phyloP scores from a whole-genome alignment of 2,797 vertebrate species.

The Chelonia mydas region DNA sequence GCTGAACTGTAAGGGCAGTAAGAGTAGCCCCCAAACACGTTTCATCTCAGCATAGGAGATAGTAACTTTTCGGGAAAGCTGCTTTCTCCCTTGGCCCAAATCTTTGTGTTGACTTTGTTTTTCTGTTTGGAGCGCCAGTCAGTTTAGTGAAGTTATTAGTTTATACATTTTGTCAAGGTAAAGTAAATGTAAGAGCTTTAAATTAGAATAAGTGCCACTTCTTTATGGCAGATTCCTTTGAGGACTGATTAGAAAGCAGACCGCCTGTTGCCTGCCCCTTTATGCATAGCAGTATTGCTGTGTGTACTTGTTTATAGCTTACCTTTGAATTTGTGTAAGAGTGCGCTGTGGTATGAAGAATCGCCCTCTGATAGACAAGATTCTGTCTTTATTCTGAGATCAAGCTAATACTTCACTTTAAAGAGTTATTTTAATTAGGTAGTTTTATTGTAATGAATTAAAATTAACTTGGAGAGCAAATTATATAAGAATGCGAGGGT shows the following conservation, averaged over 20 bases:
- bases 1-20: background rate
- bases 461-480: slow-evolving; percentile 80
- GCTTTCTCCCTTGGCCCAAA: background rate
- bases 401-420: slow-evolving; percentile 77
- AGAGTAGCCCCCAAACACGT: slow-evolving; percentile 27
- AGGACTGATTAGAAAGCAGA: slow-evolving; percentile 83
- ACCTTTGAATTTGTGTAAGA: slow-evolving; percentile 76
- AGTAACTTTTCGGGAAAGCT: slow-evolving; percentile 39
- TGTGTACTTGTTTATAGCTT: slow-evolving; percentile 78
- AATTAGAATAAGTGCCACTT: slow-evolving; percentile 87
- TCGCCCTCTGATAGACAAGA: slow-evolving; percentile 29
- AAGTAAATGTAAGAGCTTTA: slow-evolving; percentile 84
- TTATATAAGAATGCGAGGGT: slow-evolving; percentile 68
- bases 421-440: slow-evolving; percentile 79
- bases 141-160: slow-evolving; percentile 84
- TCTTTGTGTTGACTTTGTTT: slow-evolving; percentile 63
- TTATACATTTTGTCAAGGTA: slow-evolving; percentile 83
- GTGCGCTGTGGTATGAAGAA: slow-evolving; percentile 57
- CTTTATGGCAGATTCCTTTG: slow-evolving; percentile 82
- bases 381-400: slow-evolving; percentile 64
- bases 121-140: slow-evolving; percentile 77
- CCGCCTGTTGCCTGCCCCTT: slow-evolving; percentile 80
- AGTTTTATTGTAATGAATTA: slow-evolving; percentile 78
- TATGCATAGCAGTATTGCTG: slow-evolving; percentile 64
- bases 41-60: slow-evolving; percentile 26